phyloP scores from a whole-genome alignment of 1,140 invertebrate species.

The Orchestia grillus region DNA sequence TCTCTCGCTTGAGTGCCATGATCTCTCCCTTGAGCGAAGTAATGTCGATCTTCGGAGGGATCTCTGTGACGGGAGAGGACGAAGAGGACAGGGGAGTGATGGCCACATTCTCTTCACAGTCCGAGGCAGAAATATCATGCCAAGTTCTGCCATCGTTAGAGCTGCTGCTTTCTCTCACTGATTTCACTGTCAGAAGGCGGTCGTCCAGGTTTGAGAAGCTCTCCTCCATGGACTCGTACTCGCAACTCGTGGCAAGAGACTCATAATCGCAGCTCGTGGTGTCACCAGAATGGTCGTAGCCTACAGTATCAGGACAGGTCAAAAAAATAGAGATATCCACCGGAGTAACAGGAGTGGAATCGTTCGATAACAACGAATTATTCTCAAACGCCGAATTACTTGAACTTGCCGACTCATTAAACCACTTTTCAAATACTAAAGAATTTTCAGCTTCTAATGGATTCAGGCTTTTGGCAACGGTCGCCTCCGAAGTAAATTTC shows the following conservation, averaged over 20 bases:
- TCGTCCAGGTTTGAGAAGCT: background rate
- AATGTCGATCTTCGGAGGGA: slow-evolving; percentile 48
- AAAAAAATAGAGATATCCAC: slow-evolving; percentile 21
- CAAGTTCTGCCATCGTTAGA: background rate
- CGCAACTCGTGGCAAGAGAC: slow-evolving; percentile 38
- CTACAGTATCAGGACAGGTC: background rate
- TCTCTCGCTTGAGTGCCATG: slow-evolving; percentile 55
- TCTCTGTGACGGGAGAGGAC: background rate
- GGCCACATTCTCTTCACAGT: background rate
- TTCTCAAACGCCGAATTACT: background rate
- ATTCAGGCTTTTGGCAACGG: background rate
- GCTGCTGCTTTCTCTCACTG: slow-evolving; percentile 42
- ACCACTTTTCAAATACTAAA: background rate
- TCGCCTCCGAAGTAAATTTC: background rate
- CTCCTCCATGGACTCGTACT: slow-evolving; percentile 43
- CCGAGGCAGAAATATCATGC: slow-evolving; percentile 4
- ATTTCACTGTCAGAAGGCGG: slow-evolving; percentile 2
- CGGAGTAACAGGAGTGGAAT: slow-evolving; percentile 22
- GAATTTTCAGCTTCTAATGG: background rate
- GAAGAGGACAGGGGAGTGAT: slow-evolving; percentile 32
- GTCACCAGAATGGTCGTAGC: background rate
- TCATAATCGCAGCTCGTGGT: background rate
- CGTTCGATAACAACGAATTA: background rate
- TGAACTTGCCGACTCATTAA: background rate
- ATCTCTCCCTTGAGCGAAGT: slow-evolving; percentile 55